phyloP scores from a whole-genome alignment of 2,888 invertebrate genomes.

The Phalera bucephala region DNA sequence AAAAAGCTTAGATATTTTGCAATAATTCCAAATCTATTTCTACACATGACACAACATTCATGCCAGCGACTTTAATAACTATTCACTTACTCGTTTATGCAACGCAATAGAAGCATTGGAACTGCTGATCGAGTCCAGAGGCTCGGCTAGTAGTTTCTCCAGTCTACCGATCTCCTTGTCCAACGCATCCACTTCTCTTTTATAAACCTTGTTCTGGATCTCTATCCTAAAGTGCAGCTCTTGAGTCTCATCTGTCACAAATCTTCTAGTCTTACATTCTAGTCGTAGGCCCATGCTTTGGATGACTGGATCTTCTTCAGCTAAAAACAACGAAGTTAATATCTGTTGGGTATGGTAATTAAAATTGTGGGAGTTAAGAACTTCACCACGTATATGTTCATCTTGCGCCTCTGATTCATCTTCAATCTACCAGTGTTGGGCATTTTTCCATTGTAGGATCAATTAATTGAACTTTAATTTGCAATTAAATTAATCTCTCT shows the following conservation, averaged over 20 bases:
- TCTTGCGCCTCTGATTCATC: too few species aligned
- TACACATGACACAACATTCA: too few species aligned
- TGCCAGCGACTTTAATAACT: too few species aligned
- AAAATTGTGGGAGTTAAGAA: too few species aligned
- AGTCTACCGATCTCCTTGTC: conserved; percentile 90
- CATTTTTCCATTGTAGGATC: too few species aligned
- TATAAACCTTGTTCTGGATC: conserved; percentile 95
- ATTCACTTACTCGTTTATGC: conserved; percentile 55
- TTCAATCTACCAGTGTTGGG: too few species aligned
- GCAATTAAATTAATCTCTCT: too few species aligned
- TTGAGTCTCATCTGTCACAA: conserved; percentile 91
- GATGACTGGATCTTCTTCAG: conserved; percentile 91
- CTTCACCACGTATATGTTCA: too few species aligned
- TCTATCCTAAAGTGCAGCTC: conserved; percentile 94
- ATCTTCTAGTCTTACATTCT: conserved; percentile 93
- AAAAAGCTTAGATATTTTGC: too few species aligned
- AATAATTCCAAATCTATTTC: too few species aligned
- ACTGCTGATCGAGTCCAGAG: conserved; percentile 76
- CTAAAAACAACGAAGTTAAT: conserved; percentile 54
- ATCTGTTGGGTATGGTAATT: too few species aligned
- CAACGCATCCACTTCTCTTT: conserved; percentile 89
- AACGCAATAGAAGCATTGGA: conserved; percentile 68
- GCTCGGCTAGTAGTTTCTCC: conserved; percentile 86
- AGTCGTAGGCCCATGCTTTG: conserved; percentile 94
- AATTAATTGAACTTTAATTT: too few species aligned